Conservation (phyloP, 2,888 invertebrate species). For the Leucoma salicis region DNA sequence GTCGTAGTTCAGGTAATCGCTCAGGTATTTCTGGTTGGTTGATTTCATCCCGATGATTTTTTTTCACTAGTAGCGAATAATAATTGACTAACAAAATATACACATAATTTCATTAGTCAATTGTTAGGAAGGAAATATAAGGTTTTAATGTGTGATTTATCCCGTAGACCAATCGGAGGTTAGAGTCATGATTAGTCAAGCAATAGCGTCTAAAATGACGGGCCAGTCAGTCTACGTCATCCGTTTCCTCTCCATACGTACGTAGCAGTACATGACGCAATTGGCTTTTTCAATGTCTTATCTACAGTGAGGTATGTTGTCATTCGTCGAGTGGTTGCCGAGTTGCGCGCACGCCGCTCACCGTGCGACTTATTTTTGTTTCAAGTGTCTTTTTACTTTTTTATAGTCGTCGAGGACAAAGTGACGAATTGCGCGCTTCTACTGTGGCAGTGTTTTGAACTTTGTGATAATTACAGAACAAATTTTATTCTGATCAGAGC, state of each 20-base stretch:
- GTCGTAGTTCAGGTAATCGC: too few species aligned
- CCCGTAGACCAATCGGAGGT: constrained; percentile 53
- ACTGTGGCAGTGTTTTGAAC: constrained; percentile 75
- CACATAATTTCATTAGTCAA: too few species aligned
- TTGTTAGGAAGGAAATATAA: too few species aligned
- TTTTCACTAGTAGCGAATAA: too few species aligned
- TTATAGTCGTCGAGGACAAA: constrained; percentile 71
- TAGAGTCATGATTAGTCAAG: constrained; percentile 58
- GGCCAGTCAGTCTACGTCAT: constrained; percentile 68
- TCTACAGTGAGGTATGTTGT: constrained; percentile 77
- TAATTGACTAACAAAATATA: too few species aligned
- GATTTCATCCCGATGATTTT: too few species aligned
- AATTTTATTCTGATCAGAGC: constrained; percentile 48
- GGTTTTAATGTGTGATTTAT: too few species aligned
- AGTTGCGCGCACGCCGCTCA: constrained; percentile 70
- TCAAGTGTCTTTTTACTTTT: constrained; percentile 67
- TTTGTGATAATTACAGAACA: constrained; percentile 63
- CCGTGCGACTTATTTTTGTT: constrained; percentile 62
- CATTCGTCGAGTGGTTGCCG: constrained; percentile 73
- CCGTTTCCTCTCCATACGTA: constrained; percentile 75
- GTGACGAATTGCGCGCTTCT: constrained; percentile 70
- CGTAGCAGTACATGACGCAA: constrained; percentile 80
- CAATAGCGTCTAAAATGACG: constrained; percentile 70
- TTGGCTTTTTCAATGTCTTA: constrained; percentile 82
- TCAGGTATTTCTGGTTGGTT: too few species aligned